A percentile compares a stretch with the other conserved stretches of the same genome.
These are phyloP conservation scores for Onychomys leucogaster DNA, from an alignment of 2,797 vertebrate species.

Conservation along the genomic window DNA sequence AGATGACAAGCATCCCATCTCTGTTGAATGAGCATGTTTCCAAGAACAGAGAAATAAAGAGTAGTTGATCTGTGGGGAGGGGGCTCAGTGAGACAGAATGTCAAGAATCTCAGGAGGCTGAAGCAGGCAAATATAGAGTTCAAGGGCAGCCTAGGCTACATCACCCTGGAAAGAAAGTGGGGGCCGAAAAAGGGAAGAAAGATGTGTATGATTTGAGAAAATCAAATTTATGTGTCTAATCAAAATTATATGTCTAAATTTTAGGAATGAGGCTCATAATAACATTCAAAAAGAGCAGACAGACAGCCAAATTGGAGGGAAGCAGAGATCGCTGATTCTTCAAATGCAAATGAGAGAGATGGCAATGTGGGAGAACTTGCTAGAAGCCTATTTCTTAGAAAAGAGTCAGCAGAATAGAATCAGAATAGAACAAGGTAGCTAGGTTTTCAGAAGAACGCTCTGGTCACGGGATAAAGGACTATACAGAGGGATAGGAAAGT, in stretches of 20 bases:
- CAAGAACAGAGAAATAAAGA: background rate
- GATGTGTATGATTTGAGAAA: background rate
- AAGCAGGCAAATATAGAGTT: background rate
- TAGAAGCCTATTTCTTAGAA: background rate
- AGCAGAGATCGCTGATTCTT: rapidly evolving
- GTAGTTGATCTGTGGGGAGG: background rate
- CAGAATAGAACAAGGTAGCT: background rate
- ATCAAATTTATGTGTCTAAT: background rate
- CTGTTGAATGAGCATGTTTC: background rate
- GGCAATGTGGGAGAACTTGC: background rate
- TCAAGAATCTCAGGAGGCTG: background rate
- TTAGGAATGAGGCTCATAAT: background rate
- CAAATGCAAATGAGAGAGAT: background rate
- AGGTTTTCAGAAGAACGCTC: background rate
- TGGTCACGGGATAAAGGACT: background rate
- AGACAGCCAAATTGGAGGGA: background rate
- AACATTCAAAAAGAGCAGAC: background rate
- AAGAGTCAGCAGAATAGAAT: background rate
- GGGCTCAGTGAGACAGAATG: background rate
- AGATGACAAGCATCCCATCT: background rate
- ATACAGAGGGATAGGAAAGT: background rate
- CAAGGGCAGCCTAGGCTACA: background rate
- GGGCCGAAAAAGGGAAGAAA: background rate
- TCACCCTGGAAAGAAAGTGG: background rate
- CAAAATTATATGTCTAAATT: background rate